Evolutionary conservation across 2,888 invertebrate species (phyloP).

Genomic region (Odontomyia ornata): DNA sequence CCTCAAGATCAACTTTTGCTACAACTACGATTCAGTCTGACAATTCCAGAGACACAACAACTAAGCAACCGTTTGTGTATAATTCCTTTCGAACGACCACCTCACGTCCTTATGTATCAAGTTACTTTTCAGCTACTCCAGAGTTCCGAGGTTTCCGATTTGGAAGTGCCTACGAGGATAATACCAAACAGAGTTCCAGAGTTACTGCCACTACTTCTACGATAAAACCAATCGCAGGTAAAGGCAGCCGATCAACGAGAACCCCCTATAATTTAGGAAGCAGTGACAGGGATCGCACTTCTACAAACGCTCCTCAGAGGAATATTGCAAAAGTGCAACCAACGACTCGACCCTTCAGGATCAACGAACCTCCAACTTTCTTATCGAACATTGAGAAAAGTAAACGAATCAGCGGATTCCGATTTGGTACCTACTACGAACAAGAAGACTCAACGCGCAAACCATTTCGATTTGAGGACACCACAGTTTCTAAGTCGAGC

Average conservation of each 20-base stretch:
- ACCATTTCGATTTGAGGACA: background rate
- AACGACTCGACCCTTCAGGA: background rate
- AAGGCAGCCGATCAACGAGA: background rate
- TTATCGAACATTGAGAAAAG: background rate
- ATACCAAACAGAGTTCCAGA: background rate
- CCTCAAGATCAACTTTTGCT: background rate
- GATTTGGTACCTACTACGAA: background rate
- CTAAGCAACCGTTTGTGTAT: background rate
- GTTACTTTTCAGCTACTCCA: background rate
- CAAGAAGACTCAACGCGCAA: background rate
- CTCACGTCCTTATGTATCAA: background rate
- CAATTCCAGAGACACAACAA: background rate
- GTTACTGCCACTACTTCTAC: background rate
- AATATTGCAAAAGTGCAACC: background rate
- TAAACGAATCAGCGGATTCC: constrained; percentile 7
- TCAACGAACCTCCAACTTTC: background rate
- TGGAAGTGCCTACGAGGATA: background rate
- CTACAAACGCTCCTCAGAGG: no score
- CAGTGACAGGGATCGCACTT: background rate
- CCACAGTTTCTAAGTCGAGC: background rate
- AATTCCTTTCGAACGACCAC: background rate
- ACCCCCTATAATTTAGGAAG: background rate
- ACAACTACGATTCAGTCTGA: no score
- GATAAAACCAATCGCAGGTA: background rate
- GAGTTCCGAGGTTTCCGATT: constrained; percentile 27